Evolutionary conservation across 2,797 vertebrate genomes (phyloP).

Genomic region (Tauraco hartlaubi): DNA sequence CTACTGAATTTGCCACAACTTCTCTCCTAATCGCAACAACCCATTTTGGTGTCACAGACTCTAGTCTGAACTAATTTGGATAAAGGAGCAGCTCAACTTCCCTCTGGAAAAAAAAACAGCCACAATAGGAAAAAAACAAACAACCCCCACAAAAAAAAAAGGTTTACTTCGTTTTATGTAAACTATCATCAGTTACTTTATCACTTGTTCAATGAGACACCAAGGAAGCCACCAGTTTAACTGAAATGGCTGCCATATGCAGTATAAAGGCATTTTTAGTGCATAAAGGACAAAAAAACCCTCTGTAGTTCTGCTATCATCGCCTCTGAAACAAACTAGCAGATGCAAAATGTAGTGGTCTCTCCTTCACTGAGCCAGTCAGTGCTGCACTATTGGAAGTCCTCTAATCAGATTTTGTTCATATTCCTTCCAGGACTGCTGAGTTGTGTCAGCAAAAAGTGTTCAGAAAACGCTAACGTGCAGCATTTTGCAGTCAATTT

Average conservation of each 20-base stretch:
- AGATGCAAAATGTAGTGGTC: neutral
- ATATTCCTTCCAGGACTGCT: constrained; percentile 37
- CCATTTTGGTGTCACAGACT: neutral
- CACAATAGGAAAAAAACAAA: neutral
- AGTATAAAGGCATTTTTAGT: neutral
- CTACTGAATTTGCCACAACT: neutral
- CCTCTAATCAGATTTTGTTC: constrained; percentile 71
- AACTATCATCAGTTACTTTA: neutral
- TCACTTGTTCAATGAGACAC: neutral
- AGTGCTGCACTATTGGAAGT: neutral
- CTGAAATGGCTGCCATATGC: neutral
- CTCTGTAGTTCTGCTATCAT: neutral
- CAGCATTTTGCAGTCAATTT: constrained; percentile 43
- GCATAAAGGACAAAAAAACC: neutral
- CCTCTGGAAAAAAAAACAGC: no score
- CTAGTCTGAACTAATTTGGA: neutral
- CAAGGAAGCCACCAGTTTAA: neutral
- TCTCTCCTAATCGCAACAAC: neutral
- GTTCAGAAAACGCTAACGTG: constrained; percentile 62
- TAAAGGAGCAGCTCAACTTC: neutral
- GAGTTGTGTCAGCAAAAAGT: constrained; percentile 69
- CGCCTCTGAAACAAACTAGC: neutral
- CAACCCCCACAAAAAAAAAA: no score
- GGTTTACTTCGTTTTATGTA: neutral
- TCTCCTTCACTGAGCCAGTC: constrained; percentile 23